phyloP scores from a whole-genome alignment of 2,797 vertebrate genomes.

The Acridotheres tristis region DNA sequence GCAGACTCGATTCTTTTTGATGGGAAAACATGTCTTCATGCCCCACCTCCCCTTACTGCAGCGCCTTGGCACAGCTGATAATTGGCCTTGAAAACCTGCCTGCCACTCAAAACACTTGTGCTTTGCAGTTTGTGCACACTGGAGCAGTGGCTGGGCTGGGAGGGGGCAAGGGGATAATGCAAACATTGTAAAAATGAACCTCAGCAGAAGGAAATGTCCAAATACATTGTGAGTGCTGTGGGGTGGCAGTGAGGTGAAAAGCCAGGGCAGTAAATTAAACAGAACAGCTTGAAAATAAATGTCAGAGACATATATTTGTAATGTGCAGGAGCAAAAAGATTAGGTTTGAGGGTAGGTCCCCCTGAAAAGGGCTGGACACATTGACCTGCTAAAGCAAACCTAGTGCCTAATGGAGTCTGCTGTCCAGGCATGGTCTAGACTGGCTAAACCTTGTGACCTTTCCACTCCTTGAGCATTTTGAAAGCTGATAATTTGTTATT shows the following conservation, averaged over 20 bases:
- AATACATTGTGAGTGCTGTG: not conserved
- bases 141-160: not conserved
- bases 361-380: not conserved
- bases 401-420: not conserved
- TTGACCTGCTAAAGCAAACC: not conserved
- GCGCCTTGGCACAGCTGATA: not conserved
- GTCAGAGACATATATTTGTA: not conserved
- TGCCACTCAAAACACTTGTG: not conserved
- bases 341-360: not conserved
- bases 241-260: not conserved
- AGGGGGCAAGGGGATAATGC: not conserved
- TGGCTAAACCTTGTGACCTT: conserved; percentile 45
- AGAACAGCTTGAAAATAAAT: not conserved
- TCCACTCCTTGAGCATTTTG: not conserved
- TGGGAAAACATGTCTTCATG: not conserved
- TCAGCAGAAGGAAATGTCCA: not conserved
- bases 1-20: not conserved
- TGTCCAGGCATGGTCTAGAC: conserved; percentile 67
- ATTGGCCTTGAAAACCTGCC: conserved; percentile 32
- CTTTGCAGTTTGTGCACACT: not conserved
- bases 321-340: not conserved
- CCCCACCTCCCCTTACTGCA: not conserved
- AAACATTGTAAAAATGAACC: not conserved
- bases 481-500: conserved; percentile 25
- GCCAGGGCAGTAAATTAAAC: not conserved